phyloP scores from a whole-genome alignment of 2,888 invertebrate genomes.

The Napeogenes inachia region DNA sequence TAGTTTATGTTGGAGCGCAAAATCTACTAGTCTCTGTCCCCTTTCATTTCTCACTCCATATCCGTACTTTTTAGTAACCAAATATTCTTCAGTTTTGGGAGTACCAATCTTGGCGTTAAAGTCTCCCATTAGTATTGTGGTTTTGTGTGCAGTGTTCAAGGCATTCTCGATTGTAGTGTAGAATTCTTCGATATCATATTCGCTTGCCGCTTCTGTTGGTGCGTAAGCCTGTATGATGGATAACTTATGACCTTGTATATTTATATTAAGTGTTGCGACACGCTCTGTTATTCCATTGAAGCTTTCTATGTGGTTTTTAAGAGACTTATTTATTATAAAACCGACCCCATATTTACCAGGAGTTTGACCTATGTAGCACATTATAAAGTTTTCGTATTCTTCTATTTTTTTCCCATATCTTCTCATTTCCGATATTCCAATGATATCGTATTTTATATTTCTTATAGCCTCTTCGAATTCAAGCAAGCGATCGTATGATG shows the following conservation, averaged over 20 bases:
- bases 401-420: too few relatives aligned
- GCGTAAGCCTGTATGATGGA: conserved; percentile 28
- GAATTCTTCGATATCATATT: conserved; percentile 23
- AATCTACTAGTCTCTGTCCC: conserved; percentile 3
- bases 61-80: conserved; percentile 17
- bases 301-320: conserved; percentile 13
- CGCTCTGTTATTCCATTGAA: conserved; percentile 20
- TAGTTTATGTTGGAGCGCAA: too few relatives aligned
- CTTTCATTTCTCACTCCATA: conserved; percentile 15
- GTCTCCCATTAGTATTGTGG: conserved; percentile 28
- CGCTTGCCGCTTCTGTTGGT: conserved; percentile 24
- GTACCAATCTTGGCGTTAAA: conserved; percentile 25
- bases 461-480: too few relatives aligned
- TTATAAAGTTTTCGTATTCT: too few relatives aligned
- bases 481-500: too few relatives aligned
- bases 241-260: background rate
- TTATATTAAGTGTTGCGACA: conserved; percentile 18
- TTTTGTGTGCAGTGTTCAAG: conserved; percentile 7
- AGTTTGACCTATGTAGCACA: too few relatives aligned
- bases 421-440: too few relatives aligned
- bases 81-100: conserved; percentile 10
- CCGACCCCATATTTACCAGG: too few relatives aligned
- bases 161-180: conserved; percentile 26
- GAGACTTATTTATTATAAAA: conserved; percentile 18
- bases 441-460: too few relatives aligned